Evolutionary conservation across 2,113 vertebrate species (phyloP), one percentile per base, ranked within the genome.

Genomic region (Podarcis muralis): DNA sequence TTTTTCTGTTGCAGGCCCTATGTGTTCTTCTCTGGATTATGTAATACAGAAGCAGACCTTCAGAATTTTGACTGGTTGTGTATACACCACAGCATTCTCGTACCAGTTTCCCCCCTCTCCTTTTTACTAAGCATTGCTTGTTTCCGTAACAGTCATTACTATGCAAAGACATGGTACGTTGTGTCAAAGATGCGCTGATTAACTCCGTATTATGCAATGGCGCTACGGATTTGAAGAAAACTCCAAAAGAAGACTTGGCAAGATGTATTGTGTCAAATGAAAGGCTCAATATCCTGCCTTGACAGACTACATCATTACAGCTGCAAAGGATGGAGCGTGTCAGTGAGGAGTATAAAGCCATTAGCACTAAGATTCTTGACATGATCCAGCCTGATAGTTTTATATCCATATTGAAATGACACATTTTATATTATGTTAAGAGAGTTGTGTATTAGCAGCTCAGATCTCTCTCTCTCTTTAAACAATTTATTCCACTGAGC

Each of bases 121-220:
- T 90, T 86, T 74, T 62, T 48, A 9, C 37, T 76, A 88, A 93
- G 76, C 7, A 68, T 66, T 86, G 48, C 69, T 90, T 81, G 69
- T 83, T 93, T 71, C 83, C 48, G 5, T 84, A 87, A 87, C 57
- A 91, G 90, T 86, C 85, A 82, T 93, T 87, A 89, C 8, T 79
- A 59, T 40, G 65, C 75, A 92, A 79, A 90, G 82, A 84, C 6
- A 1, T 84, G 75, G 91, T 92, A 85, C 32, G 57, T 87, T 86
- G 87, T 95, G 93, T 95, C 90, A 93, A 91, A 91, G 88, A 92
- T 83, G 53, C 57, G 30, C 90, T 92, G 88, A 92, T 3, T 83
- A 94, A 74, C 84, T 92, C 89, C 62, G 32, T 83, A 57, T n/a
- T 88, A 88, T 84, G 66, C 0, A 0, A 72, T 95, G 93, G 91